Base-by-base conservation (phyloP, 1,140 invertebrate genomes). In the Pinna nobilis region DNA sequence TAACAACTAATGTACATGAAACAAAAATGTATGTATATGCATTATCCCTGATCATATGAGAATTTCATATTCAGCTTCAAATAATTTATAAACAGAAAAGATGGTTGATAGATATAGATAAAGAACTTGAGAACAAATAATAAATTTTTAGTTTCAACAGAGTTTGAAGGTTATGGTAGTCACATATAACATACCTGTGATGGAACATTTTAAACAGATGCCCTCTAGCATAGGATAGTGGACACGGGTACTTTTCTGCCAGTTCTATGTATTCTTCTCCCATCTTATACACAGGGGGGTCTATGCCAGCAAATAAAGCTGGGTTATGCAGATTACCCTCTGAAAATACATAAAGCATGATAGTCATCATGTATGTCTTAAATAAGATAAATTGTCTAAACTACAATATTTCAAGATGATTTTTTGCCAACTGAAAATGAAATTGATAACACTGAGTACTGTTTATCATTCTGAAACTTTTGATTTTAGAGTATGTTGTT, bases 121-220 rank as follows among this genome's bases (percentile, higher is more conserved):
- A n/a, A n/a, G n/a, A n/a, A n/a, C n/a, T n/a, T 25, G n/a, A 20
- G 23, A 44, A 44, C 35, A 64, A 41, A 11, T 57, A 63, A 15
- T 47, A 18, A 20, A 47, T 20, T 6, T 18, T 47, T 47, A 47
- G 20, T 18, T 3, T 47, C 15, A 6, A 3, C 44, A 50, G 20
- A 20, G 23, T 23, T 0, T n/a, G 18, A 51, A 47, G 44, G 20
- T 20, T 47, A 20, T 18, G 1, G 15, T 47, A 3, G 44, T n/a
- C n/a, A n/a, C n/a, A n/a, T n/a, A n/a, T n/a, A 11, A 92, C 93
- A 92, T 92, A 98, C 96, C 94, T 92, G 88, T 98, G 95, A 88
- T 99, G 97, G 84, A 97, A 97, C 66, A 99, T 90, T 92, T 99
- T 99, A 88, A 99, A 99, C 3, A 99, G 88, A 90, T 99, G 98